Percentiles rank a stretch among this genome's conserved stretches.
These are phyloP conservation scores for Lontra canadensis DNA, from an alignment of 2,113 vertebrate species.

Conservation along the genomic window DNA sequence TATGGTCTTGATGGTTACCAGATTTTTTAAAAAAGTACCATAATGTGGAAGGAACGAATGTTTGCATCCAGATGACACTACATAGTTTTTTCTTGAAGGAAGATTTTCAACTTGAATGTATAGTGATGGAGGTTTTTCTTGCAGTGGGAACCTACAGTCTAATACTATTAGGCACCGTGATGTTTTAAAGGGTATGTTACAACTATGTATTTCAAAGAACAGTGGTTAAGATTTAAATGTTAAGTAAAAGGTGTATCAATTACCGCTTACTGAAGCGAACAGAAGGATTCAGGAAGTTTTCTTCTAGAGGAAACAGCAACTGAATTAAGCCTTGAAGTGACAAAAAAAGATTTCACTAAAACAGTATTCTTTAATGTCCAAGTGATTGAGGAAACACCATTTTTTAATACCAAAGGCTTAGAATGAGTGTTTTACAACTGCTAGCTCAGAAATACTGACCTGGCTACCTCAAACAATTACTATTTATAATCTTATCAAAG, in stretches of 20 bases:
- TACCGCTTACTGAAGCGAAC: background rate
- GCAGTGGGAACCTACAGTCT: background rate
- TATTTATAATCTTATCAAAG: background rate
- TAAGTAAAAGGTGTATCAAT: background rate
- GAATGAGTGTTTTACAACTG: background rate
- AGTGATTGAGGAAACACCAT: background rate
- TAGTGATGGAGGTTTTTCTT: background rate
- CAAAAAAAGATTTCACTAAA: background rate
- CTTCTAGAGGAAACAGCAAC: background rate
- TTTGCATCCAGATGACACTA: background rate
- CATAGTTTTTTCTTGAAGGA: background rate
- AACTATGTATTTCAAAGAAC: background rate
- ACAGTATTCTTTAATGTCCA: background rate
- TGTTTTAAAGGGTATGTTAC: background rate
- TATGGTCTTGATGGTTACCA: background rate
- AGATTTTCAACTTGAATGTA: background rate
- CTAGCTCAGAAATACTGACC: background rate
- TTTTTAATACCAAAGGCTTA: background rate
- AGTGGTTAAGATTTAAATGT: background rate
- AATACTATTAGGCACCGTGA: background rate
- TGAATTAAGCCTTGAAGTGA: background rate
- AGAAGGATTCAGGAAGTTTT: background rate
- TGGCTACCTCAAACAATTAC: background rate
- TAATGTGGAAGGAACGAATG: background rate
- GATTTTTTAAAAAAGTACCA: background rate